Base-by-base conservation (phyloP, 1,140 invertebrate genomes). In the Trichonephila clavata region DNA sequence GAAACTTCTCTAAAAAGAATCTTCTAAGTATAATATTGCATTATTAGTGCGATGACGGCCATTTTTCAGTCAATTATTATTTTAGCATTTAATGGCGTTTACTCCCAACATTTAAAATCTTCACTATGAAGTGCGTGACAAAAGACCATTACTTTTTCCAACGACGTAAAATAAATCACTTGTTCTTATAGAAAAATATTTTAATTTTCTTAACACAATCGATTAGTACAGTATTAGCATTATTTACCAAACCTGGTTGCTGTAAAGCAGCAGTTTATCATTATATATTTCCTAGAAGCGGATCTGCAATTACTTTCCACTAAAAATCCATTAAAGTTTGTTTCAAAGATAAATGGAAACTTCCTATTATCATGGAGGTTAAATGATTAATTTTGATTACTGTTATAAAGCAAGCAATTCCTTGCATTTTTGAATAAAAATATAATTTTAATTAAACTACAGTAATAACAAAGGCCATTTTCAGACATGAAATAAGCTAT, bases 151-250 rank as follows among this genome's bases (percentile, higher is more conserved):
- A 84, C n/a, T 84, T 84, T 84, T 84, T 27, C 10, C n/a, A 60
- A 84, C 60, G 57, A 84, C 83, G 83, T 77, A 24, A 84, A 84
- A 84, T 84, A 84, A 24, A 84, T 84, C 57, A 60, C 21, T 59
- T 32, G 20, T 84, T 84, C 57, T 84, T 84, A 84, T 60, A 50
- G 24, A 59, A 84, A 18, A 60, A 18, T 3, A 57, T 59, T 84
- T 84, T 84, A 59, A 84, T 59, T 60, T 84, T 60, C 43, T 59
- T 84, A 60, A 8, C 43, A 57, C n/a, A 60, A 60, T 84, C 83
- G 83, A 84, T 84, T 84, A 84, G 27, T 24, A 59, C 27, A n/a
- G 2, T 77, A 24, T 77, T 32, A 27, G 32, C 32, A 77, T 77
- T 77, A 77, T 32, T 32, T 32, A 16, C 32, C 18, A 32, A n/a